phyloP scores from a whole-genome alignment of 1,140 invertebrate genomes.

The Diachasma alloeum region DNA sequence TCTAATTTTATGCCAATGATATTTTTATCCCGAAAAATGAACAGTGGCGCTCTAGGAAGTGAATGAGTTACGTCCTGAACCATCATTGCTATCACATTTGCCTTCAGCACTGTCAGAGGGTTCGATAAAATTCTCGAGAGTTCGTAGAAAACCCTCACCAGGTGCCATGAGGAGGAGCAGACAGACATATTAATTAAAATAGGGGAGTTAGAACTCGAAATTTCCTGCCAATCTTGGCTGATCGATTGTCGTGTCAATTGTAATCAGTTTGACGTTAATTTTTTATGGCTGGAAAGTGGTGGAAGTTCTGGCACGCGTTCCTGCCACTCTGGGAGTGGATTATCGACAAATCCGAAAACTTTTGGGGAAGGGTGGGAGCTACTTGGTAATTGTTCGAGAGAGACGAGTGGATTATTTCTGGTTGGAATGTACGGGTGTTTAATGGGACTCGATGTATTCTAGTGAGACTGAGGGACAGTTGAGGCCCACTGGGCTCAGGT shows the following conservation, averaged over 20 bases:
- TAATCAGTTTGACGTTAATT: background rate
- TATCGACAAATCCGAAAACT: background rate
- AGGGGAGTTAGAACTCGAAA: no score
- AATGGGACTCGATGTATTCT: background rate
- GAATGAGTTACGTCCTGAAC: background rate
- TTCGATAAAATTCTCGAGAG: background rate
- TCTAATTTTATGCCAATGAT: background rate
- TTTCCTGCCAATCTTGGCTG: no score
- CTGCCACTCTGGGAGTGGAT: conserved; percentile 27
- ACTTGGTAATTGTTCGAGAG: background rate
- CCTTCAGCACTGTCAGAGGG: background rate
- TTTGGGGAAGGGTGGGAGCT: background rate
- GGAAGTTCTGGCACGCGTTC: conserved; percentile 24
- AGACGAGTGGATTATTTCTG: background rate
- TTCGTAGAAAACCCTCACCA: no score
- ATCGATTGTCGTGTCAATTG: background rate
- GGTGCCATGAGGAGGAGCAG: no score
- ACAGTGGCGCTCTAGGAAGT: conserved; percentile 9
- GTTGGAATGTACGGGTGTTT: background rate
- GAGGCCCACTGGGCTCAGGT: background rate
- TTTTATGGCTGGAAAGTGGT: conserved; percentile 22
- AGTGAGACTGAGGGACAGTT: background rate
- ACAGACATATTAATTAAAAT: no score
- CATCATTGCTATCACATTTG: background rate
- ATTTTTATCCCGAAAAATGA: background rate